Conservation (phyloP, 1,140 invertebrate species). For the Paralvinella palmiformis region DNA sequence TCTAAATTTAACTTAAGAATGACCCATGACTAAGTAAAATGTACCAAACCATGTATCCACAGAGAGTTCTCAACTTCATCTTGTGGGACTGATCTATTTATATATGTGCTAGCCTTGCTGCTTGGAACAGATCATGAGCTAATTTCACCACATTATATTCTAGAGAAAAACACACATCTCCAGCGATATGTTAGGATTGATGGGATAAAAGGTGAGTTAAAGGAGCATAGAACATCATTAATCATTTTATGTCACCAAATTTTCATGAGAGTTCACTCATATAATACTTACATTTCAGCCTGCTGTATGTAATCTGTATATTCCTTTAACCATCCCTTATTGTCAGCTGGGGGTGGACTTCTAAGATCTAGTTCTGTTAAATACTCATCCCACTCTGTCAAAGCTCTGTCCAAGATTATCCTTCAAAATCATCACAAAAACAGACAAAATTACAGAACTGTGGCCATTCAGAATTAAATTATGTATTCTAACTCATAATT, state of each 20-base stretch:
- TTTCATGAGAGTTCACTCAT: background rate
- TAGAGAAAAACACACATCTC: too few species aligned
- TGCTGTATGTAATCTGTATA: conserved; percentile 42
- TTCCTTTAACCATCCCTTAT: conserved; percentile 32
- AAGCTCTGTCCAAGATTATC: conserved; percentile 69
- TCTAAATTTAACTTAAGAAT: too few species aligned
- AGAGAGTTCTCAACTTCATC: too few species aligned
- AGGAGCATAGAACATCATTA: background rate
- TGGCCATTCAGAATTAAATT: background rate
- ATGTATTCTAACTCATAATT: background rate
- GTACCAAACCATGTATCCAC: too few species aligned
- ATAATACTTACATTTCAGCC: conserved; percentile 42
- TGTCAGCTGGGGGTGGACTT: conserved; percentile 20
- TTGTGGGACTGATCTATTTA: too few species aligned
- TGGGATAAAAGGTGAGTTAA: background rate
- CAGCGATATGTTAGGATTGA: background rate
- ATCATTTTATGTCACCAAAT: background rate
- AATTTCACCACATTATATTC: background rate
- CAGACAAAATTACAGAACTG: conserved; percentile 7
- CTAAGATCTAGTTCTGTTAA: conserved; percentile 36
- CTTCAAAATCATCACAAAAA: conserved; percentile 47
- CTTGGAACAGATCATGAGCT: background rate
- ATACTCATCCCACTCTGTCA: conserved; percentile 65
- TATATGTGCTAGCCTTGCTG: too few species aligned
- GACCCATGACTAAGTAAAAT: too few species aligned